Conservation (phyloP, 2,888 invertebrate genomes). For the Rhamnusium bicolor region DNA sequence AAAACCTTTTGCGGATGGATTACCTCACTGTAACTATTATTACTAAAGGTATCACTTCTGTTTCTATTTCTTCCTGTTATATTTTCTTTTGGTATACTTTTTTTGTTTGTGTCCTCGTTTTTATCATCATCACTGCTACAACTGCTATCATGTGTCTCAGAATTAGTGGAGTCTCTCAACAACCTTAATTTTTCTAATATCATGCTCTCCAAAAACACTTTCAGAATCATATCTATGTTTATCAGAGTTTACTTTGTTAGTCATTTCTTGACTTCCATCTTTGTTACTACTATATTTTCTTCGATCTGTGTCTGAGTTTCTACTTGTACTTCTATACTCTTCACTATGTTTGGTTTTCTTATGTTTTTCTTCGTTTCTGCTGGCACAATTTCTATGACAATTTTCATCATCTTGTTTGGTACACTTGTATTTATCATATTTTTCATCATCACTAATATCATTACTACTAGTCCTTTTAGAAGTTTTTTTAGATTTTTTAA, state of each 20-base stretch:
- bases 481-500: too few species aligned
- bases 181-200: slow-evolving; percentile 46
- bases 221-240: slow-evolving; percentile 35
- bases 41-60: slow-evolving; percentile 22
- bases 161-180: slow-evolving; percentile 50
- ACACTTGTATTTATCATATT: background rate
- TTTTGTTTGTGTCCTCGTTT: background rate
- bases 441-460: too few species aligned
- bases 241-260: slow-evolving; percentile 37
- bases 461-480: too few species aligned
- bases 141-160: background rate
- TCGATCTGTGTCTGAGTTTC: background rate
- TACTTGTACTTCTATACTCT: background rate
- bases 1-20: slow-evolving; percentile 34
- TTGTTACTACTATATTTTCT: background rate
- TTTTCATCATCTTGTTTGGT: slow-evolving; percentile 34
- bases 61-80: slow-evolving; percentile 43
- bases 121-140: slow-evolving; percentile 14
- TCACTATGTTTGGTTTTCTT: slow-evolving; percentile 11
- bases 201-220: slow-evolving; percentile 43
- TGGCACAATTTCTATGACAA: slow-evolving; percentile 4
- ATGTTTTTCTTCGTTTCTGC: background rate
- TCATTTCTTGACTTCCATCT: slow-evolving; percentile 45
- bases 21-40: slow-evolving; percentile 42
- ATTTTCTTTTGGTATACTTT: background rate